A percentile compares a stretch with the other conserved stretches of the same genome.
These are phyloP conservation scores for Drosophila mauritiana DNA, from an alignment of 1,140 invertebrate species.

Conservation along the genomic window DNA sequence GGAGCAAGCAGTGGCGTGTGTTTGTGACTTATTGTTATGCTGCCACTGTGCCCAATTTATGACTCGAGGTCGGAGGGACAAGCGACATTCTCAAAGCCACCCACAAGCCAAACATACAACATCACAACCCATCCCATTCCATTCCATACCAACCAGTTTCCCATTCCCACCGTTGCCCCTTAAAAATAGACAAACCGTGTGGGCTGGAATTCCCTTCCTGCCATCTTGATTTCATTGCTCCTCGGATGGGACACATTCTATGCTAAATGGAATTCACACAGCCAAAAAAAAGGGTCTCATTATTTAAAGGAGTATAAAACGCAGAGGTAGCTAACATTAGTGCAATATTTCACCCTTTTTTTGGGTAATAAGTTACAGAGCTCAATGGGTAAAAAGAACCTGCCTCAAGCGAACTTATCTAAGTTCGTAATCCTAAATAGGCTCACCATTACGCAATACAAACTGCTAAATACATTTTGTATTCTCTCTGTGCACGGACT, in stretches of 20 bases:
- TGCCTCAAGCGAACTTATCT: too few species aligned
- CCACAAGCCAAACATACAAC: constrained; percentile 9
- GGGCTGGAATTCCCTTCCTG: constrained; percentile 11
- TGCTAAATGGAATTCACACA: constrained; percentile 49
- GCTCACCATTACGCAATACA: too few species aligned
- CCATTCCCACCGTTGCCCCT: constrained; percentile 27
- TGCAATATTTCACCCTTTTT: too few species aligned
- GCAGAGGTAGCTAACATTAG: too few species aligned
- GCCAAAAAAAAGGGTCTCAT: background rate
- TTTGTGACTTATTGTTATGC: constrained; percentile 81
- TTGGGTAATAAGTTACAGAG: too few species aligned
- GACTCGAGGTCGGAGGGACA: constrained; percentile 67
- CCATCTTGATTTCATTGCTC: constrained; percentile 6
- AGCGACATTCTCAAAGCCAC: constrained; percentile 33
- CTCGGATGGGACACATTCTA: constrained; percentile 22
- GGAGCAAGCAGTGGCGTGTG: constrained; percentile 24
- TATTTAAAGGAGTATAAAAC: too few species aligned
- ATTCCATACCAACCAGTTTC: too few species aligned
- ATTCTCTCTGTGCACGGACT: constrained; percentile 21
- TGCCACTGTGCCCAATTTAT: constrained; percentile 80
- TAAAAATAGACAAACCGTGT: constrained; percentile 60
- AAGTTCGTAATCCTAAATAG: too few species aligned
- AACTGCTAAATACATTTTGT: too few species aligned
- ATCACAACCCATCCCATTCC: background rate
- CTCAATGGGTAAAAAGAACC: too few species aligned